Conservation (phyloP, 2,888 invertebrate genomes). For the Asteroscopus sphinx region DNA sequence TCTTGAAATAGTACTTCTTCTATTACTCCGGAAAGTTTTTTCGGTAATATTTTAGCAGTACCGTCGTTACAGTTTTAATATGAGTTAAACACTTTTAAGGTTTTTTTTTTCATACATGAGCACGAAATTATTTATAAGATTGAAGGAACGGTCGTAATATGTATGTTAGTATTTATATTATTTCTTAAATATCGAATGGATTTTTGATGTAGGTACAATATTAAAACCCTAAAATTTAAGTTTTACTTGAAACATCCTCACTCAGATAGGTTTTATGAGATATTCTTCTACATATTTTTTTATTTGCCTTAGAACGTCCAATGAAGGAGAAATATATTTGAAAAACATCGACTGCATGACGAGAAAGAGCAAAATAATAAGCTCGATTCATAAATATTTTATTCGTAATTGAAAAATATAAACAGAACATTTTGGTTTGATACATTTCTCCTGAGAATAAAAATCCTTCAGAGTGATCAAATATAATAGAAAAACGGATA, state of each 20-base stretch:
- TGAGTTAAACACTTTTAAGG: slow-evolving; percentile 8
- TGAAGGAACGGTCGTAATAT: background rate
- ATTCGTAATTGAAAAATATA: background rate
- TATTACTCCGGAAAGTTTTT: slow-evolving; percentile 13
- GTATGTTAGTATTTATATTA: too few species aligned
- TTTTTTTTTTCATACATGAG: background rate
- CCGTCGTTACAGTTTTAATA: background rate
- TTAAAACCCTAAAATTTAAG: background rate
- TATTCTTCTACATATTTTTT: background rate
- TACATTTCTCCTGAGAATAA: background rate
- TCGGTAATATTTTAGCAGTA: slow-evolving; percentile 26
- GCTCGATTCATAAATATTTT: background rate
- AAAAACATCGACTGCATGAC: background rate
- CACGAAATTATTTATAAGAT: slow-evolving; percentile 2
- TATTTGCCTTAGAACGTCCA: background rate
- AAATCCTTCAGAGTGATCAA: background rate
- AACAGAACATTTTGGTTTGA: background rate
- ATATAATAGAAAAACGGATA: slow-evolving; percentile 5
- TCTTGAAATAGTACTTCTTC: slow-evolving; percentile 19
- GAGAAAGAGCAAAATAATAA: background rate
- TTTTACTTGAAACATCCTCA: background rate
- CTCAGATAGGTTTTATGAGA: background rate
- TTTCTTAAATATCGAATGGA: too few species aligned
- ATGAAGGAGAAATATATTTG: background rate
- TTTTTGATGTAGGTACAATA: too few species aligned